Percentiles rank a stretch among this genome's conserved stretches.
Conservation (phyloP, 2,797 vertebrate species). For the Leptoclinus maculatus region DNA sequence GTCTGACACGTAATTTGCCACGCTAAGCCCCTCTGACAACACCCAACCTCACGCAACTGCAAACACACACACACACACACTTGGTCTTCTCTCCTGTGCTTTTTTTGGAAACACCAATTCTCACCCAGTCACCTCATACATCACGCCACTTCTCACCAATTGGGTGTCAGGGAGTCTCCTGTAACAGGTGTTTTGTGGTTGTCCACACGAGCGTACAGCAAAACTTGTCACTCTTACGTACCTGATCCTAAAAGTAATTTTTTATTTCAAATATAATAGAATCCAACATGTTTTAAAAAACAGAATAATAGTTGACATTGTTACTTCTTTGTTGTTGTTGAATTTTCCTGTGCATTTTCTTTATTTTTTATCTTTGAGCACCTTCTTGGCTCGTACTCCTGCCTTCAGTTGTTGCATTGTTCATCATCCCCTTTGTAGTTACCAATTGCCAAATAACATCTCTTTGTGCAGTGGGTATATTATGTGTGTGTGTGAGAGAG, state of each 20-base stretch:
- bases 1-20: slow-evolving; percentile 43
- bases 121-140: slow-evolving; percentile 39
- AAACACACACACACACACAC: neutral
- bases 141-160: slow-evolving; percentile 49
- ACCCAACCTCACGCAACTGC: neutral
- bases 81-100: neutral
- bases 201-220: neutral
- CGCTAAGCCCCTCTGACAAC: slow-evolving; percentile 17
- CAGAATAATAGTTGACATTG: neutral
- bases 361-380: neutral
- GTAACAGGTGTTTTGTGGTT: slow-evolving; percentile 33
- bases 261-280: neutral
- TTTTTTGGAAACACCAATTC: neutral
- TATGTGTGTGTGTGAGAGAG: neutral
- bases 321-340: too few relatives aligned
- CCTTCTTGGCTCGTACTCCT: neutral
- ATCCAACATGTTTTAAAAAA: neutral
- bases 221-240: neutral
- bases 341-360: neutral
- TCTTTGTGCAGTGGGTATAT: neutral
- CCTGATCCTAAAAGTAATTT: neutral
- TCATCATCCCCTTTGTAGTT: neutral
- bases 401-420: neutral
- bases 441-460: neutral
- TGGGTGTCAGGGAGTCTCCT: slow-evolving; percentile 24